Conservation (phyloP, 2,888 invertebrate species). For the Argyresthia goedartella region DNA sequence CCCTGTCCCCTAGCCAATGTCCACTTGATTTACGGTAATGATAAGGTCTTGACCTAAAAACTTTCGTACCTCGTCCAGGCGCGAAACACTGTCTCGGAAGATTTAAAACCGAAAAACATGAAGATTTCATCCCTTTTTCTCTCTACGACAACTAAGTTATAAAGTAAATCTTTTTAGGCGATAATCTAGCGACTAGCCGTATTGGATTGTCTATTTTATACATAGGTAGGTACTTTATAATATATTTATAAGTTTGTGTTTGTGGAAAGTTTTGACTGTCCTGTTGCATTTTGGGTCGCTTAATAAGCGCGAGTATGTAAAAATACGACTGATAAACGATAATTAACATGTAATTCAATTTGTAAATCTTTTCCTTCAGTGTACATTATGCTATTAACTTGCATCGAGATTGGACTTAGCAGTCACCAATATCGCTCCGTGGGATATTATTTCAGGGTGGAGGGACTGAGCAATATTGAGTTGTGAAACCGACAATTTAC, state of each 20-base stretch:
- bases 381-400: too few species aligned
- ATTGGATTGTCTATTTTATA: too few species aligned
- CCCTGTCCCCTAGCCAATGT: conserved; percentile 40
- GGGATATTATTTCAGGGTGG: conserved; percentile 59
- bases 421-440: conserved; percentile 49
- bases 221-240: too few species aligned
- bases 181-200: too few species aligned
- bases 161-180: background rate
- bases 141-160: background rate
- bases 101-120: conserved; percentile 47
- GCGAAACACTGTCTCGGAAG: conserved; percentile 35
- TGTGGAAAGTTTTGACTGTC: too few species aligned
- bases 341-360: background rate
- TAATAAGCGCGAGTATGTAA: too few species aligned
- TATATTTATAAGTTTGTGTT: too few species aligned
- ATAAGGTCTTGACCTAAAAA: conserved; percentile 60
- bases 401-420: conserved; percentile 48
- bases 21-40: conserved; percentile 59
- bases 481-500: conserved; percentile 65
- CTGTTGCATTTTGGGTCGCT: too few species aligned
- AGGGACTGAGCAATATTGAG: conserved; percentile 54
- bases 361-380: background rate
- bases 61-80: conserved; percentile 35
- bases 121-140: background rate
- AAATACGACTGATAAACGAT: too few species aligned